These are phyloP conservation scores for Diuraphis noxia DNA, from an alignment of 1,140 invertebrate species.

Conservation along the genomic window DNA sequence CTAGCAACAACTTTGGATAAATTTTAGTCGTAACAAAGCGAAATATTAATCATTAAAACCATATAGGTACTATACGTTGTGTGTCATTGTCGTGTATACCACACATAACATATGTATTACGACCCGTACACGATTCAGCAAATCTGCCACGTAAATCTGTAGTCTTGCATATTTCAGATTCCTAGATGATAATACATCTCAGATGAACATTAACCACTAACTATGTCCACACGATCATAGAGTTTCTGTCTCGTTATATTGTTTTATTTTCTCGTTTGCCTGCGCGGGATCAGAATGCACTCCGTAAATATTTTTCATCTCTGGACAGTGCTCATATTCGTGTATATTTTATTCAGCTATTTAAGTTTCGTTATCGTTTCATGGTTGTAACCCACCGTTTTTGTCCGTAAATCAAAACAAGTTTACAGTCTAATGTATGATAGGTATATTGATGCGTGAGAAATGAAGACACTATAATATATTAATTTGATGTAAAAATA, in stretches of 20 bases:
- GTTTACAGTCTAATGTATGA: not conserved
- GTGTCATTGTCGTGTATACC: not conserved
- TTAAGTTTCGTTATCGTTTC: not conserved
- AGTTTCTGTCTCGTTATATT: not conserved
- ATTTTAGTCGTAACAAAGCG: too few relatives aligned
- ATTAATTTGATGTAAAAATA: too few relatives aligned
- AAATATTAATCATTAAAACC: not conserved
- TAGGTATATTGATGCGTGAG: too few relatives aligned
- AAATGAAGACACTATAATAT: too few relatives aligned
- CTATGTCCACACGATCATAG: not conserved
- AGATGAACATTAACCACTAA: not conserved
- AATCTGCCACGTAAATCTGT: not conserved
- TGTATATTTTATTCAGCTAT: not conserved
- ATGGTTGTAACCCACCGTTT: too few relatives aligned
- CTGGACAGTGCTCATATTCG: not conserved
- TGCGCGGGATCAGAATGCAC: too few relatives aligned
- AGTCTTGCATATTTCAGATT: not conserved
- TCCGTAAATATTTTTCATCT: not conserved
- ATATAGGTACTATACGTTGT: too few relatives aligned
- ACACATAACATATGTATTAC: too few relatives aligned
- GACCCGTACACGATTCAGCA: not conserved
- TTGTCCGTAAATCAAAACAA: not conserved
- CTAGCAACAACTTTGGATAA: too few relatives aligned
- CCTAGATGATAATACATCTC: not conserved
- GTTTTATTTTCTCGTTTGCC: not conserved